Percentiles rank a stretch among this genome's conserved stretches.
These are phyloP conservation scores for Xiphophorus couchianus DNA, from an alignment of 2,113 vertebrate genomes.

Conservation along the genomic window DNA sequence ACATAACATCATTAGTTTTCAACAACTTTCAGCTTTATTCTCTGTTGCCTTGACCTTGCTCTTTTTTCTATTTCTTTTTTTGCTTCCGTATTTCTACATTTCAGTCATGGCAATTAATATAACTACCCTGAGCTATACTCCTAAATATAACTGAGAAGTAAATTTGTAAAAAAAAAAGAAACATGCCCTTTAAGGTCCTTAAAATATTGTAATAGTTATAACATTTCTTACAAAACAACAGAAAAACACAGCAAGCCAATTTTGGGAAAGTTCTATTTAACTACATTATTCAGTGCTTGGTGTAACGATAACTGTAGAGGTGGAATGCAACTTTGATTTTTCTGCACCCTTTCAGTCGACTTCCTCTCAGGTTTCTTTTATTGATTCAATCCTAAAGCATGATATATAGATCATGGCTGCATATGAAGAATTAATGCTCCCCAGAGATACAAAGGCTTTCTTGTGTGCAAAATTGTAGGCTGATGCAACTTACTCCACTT, in stretches of 20 bases:
- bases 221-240: not conserved
- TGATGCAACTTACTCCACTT: constrained; percentile 50
- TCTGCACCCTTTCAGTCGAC: constrained; percentile 27
- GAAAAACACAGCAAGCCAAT: constrained; percentile 1
- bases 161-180: not conserved
- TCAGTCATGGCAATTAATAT: not conserved
- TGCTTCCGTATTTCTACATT: not conserved
- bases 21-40: no score
- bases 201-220: not conserved
- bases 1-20: no score
- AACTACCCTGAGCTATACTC: not conserved
- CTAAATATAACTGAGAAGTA: not conserved
- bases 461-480: constrained; percentile 25
- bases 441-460: constrained; percentile 42
- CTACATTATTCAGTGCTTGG: constrained; percentile 22
- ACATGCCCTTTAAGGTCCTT: no score
- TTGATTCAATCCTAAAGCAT: constrained; percentile 54
- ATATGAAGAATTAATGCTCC: constrained; percentile 38
- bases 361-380: constrained; percentile 32
- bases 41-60: no score
- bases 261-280: not conserved
- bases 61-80: not conserved
- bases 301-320: constrained; percentile 12
- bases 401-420: constrained; percentile 27
- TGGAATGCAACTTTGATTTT: constrained; percentile 22